phyloP scores from a whole-genome alignment of 2,888 invertebrate genomes.

The Palloptera scutellata region DNA sequence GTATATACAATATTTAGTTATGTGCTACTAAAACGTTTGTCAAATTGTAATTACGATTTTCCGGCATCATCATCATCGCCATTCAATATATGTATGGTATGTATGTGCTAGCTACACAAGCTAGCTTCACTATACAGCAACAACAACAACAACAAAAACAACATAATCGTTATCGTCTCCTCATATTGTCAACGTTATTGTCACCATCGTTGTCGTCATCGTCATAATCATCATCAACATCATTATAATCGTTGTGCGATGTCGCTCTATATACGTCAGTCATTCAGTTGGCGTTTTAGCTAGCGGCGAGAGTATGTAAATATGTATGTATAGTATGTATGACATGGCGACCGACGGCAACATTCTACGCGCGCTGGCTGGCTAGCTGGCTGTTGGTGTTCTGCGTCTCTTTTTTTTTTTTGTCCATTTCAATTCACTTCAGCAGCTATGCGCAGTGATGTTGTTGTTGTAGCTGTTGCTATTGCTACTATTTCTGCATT shows the following conservation, averaged over 20 bases:
- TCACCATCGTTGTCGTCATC: background rate
- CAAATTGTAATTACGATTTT: conserved; percentile 4
- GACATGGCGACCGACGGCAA: too few species aligned
- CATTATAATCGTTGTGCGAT: too few species aligned
- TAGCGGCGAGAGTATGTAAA: too few species aligned
- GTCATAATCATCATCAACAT: background rate
- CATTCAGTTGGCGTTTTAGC: too few species aligned
- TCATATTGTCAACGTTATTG: background rate
- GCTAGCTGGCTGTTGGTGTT: too few species aligned
- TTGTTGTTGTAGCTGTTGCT: background rate
- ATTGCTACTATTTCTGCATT: background rate
- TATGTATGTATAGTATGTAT: too few species aligned
- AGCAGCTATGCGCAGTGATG: background rate
- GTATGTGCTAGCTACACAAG: background rate
- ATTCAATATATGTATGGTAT: background rate
- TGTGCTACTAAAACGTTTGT: background rate
- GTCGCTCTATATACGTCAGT: too few species aligned
- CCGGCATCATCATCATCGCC: background rate
- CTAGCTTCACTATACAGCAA: background rate
- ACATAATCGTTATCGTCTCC: background rate
- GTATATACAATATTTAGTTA: background rate
- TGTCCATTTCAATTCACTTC: conserved; percentile 7
- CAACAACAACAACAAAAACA: background rate
- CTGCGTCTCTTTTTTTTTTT: background rate
- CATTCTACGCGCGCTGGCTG: too few species aligned